Base-by-base conservation (phyloP, 1,140 invertebrate species). In the Sogatella furcifera region DNA sequence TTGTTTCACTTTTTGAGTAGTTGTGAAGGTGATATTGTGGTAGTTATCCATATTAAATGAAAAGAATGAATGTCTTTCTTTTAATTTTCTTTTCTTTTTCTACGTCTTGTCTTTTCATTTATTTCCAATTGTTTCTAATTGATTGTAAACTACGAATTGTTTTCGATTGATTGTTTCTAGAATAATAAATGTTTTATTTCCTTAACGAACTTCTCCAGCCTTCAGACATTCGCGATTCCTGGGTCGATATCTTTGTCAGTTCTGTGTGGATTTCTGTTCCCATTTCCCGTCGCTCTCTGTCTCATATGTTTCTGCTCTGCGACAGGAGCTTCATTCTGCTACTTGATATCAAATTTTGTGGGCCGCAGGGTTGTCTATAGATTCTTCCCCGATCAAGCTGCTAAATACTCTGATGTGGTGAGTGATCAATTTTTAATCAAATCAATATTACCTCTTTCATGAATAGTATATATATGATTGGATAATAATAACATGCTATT, bases 161-260 rank as follows among this genome's bases (percentile, higher is more conserved):
- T 28, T 6, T 28, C 2, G 6, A 4, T 28, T 28, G 24, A 28
- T 28, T 2, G 2, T 6, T 28, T 28, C 24, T 4, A 28, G 6
- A 6, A 28, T 28, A 6, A n/a, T 28, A 6, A 28, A 28, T 28
- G 2, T 52, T 41, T 19, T 31, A 59, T 61, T 66, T 70, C 69
- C 73, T 76, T 77, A 72, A 67, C 59, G 14, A 46, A 65, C 9
- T 19, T 57, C 68, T 69, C 55, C 72, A 97, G 94, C 77, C 82
- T 99, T 66, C 97, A 99, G 83, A 96, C 97, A 62, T 99, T 99
- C 78, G 97, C 96, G 66, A 99, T 99, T 77, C 97, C 97, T 66
- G 97, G 97, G 65, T 98, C 96, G 31, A 89, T 99, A 71, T 98
- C 98, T 72, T 77, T 99, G 41, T 98, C 95, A 62, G 97, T 99